These are phyloP conservation scores for Zaprionus davidi DNA, from an alignment of 1,140 invertebrate species.

Conservation along the genomic window DNA sequence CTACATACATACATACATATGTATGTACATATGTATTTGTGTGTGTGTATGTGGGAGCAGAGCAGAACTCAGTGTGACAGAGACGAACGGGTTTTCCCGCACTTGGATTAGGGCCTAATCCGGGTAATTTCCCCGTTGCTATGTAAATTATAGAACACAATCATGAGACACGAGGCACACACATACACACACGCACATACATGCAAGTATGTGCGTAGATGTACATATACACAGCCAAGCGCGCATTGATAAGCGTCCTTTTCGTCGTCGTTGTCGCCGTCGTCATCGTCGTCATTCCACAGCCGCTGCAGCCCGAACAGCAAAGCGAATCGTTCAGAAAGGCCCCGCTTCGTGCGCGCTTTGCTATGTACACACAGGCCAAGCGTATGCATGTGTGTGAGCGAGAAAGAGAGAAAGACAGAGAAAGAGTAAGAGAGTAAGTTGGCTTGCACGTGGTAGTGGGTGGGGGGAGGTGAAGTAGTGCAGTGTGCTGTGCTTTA, in stretches of 20 bases:
- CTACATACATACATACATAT: not conserved
- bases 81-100: not conserved
- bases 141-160: constrained; percentile 9
- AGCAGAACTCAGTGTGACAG: not conserved
- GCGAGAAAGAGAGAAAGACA: constrained; percentile 19
- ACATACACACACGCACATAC: constrained; percentile 8
- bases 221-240: constrained; percentile 15
- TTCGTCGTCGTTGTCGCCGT: constrained; percentile 26
- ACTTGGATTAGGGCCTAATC: not conserved
- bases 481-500: not conserved
- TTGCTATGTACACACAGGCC: constrained; percentile 75
- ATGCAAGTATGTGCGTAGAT: not conserved
- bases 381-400: constrained; percentile 50
- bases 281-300: constrained; percentile 37
- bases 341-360: constrained; percentile 73
- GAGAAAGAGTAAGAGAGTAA: not conserved
- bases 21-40: not conserved
- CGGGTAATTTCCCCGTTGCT: not conserved
- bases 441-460: not conserved
- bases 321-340: constrained; percentile 32
- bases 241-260: constrained; percentile 62
- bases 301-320: constrained; percentile 23
- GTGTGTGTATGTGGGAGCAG: not conserved
- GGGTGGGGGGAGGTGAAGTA: not conserved
- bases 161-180: constrained; percentile 17